These are phyloP conservation scores for Platynereis dumerilii DNA, from an alignment of 2,888 invertebrate genomes.

Conservation along the genomic window DNA sequence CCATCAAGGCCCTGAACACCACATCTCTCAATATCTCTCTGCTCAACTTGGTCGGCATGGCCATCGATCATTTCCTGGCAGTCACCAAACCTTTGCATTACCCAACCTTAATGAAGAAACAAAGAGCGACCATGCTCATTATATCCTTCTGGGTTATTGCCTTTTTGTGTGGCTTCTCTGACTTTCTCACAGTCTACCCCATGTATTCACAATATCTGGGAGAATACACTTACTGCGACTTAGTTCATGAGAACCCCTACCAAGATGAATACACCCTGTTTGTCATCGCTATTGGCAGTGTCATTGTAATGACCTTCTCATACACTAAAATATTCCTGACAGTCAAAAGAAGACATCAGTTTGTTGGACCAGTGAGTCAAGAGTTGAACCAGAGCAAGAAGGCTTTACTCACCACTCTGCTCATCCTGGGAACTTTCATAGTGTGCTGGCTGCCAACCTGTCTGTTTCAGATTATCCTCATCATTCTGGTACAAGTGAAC, in stretches of 20 bases:
- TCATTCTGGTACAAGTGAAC: constrained; percentile 29
- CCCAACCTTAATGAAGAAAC: constrained; percentile 29
- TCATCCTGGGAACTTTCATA: constrained; percentile 37
- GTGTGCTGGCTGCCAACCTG: constrained; percentile 37
- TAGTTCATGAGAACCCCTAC: constrained; percentile 43
- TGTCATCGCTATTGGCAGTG: constrained; percentile 42
- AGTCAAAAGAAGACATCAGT: constrained; percentile 30
- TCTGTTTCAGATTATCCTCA: constrained; percentile 29
- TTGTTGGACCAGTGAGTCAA: constrained; percentile 5
- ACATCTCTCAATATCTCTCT: constrained; percentile 45
- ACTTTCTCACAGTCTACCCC: constrained; percentile 27
- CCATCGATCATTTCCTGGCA: constrained; percentile 40
- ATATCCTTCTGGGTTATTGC: constrained; percentile 32
- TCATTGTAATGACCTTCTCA: constrained; percentile 44
- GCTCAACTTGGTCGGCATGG: constrained; percentile 39
- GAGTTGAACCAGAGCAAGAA: constrained; percentile 27
- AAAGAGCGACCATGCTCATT: constrained; percentile 29
- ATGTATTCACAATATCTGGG: constrained; percentile 27
- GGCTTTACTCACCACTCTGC: constrained; percentile 34
- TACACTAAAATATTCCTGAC: constrained; percentile 48
- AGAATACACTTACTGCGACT: constrained; percentile 47
- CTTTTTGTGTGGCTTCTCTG: constrained; percentile 37
- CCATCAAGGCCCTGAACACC: constrained; percentile 45
- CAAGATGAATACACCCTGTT: constrained; percentile 49
- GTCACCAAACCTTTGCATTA: constrained; percentile 36